phyloP scores from a whole-genome alignment of 2,797 vertebrate genomes.

The Synaphobranchus kaupii region DNA sequence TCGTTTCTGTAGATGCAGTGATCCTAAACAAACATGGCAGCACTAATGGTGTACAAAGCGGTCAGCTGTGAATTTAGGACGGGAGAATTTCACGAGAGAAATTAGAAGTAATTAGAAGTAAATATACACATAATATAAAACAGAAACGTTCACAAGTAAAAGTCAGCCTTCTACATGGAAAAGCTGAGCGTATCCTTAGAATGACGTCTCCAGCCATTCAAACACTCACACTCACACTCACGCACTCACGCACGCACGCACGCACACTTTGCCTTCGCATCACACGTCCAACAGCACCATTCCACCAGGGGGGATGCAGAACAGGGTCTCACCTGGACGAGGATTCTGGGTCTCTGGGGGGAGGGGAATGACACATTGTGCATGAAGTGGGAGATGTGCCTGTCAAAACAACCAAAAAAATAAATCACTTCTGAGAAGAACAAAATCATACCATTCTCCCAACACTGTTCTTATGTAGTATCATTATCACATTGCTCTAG shows the following conservation, averaged over 20 bases:
- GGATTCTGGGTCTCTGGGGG: slow-evolving; percentile 93
- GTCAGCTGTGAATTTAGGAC: neutral
- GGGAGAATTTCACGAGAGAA: neutral
- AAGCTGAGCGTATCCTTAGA: neutral
- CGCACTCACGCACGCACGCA: neutral
- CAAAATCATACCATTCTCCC: neutral
- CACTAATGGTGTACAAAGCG: neutral
- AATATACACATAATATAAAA: neutral
- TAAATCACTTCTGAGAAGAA: neutral
- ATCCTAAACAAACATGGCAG: neutral
- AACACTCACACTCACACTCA: neutral
- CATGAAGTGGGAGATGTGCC: slow-evolving; percentile 98
- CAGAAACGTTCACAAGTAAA: neutral
- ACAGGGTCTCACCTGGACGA: slow-evolving; percentile 83
- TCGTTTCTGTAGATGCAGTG: neutral
- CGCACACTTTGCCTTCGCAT: neutral
- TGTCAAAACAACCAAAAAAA: slow-evolving; percentile 57
- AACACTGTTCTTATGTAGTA: slow-evolving; percentile 12
- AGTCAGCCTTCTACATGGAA: neutral
- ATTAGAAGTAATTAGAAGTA: neutral
- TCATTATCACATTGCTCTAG: neutral
- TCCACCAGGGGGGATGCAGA: neutral
- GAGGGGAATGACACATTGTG: slow-evolving; percentile 96
- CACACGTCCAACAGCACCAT: neutral
- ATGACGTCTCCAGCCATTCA: neutral